Base-by-base conservation (phyloP, 2,113 vertebrate species). In the Rhizomys pruinosus region DNA sequence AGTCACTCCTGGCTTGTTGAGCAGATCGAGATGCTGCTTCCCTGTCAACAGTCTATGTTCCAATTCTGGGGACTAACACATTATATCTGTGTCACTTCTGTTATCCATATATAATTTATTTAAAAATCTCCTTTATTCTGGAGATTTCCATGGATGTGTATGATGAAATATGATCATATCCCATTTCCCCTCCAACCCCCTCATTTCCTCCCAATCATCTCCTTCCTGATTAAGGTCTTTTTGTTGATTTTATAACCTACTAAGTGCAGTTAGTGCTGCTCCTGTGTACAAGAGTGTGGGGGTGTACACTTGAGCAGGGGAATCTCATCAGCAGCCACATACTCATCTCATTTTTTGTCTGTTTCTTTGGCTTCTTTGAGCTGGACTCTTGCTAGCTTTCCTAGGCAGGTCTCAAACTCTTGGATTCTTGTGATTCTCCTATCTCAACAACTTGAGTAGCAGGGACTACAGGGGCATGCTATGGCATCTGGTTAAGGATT, bases 401-500 rank as follows among this genome's bases (percentile, higher is more conserved):
- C 5, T 59, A 63, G 55, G 64, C 11, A 63, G 44, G 2, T n/a
- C 23, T 37, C 17, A 7, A 55, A 55, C 19, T 39, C 0, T 34
- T 17, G 39, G 5, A 12, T 3, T 32, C 42, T 74, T 7, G 19
- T 1, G 32, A 66, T 12, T 4, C 52, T 69, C 47, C 47, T 76
- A 27, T 47, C 15, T 37, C 34, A 13, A 27, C 27, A 22, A 80
- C 15, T 20, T 2, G 16, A 57, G 66, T 52, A 19, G 7, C 66
- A 34, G 42, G 1, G 10, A 39, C n/a, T 12, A 47, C 11, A 80
- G 32, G 3, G 5, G 15, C 2, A 2, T 63, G 19, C 1, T 23
- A 7, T 2, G 2, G 1, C 2, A 2, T 9, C 13, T 2, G 10
- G 13, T 55, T 17, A n/a, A n/a, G n/a, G n/a, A n/a, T 22, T 11